A percentile compares a stretch with the other conserved stretches of the same genome.
Evolutionary conservation across 2,888 invertebrate species (phyloP).

Genomic region (Dastarcus helophoroides): DNA sequence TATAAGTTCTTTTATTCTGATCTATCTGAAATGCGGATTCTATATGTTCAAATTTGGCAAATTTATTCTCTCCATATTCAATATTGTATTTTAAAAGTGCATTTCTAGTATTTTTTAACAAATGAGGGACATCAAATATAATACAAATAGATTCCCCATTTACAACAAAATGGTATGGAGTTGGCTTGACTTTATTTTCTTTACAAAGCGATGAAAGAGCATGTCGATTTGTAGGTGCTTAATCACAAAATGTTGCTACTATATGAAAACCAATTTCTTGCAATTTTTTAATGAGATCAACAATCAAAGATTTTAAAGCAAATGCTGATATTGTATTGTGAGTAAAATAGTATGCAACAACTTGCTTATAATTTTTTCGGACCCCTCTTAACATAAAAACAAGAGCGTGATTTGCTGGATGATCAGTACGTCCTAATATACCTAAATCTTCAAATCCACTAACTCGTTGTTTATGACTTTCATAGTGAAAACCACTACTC

Average conservation of each 20-base stretch:
- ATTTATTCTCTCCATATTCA: conserved; percentile 6
- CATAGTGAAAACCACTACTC: conserved; percentile 13
- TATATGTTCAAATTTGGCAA: conserved; percentile 11
- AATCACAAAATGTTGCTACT: conserved; percentile 16
- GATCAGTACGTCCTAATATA: conserved; percentile 9
- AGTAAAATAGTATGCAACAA: conserved; percentile 14
- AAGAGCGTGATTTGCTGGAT: conserved; percentile 15
- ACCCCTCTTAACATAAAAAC: conserved; percentile 18
- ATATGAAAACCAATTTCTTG: conserved; percentile 13
- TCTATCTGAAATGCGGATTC: conserved; percentile 8
- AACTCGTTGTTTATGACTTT: conserved; percentile 9
- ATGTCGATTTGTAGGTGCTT: conserved; percentile 14
- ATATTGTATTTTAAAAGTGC: conserved; percentile 8
- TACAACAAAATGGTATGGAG: conserved; percentile 8
- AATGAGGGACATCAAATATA: conserved; percentile 13
- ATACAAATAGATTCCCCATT: conserved; percentile 7
- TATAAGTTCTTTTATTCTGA: conserved; percentile 8
- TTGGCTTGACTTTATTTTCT: conserved; percentile 1
- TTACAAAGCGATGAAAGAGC: conserved; percentile 7
- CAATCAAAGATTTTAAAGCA: conserved; percentile 11
- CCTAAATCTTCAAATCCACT: conserved; percentile 18
- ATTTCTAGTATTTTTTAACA: conserved; percentile 12
- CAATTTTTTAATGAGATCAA: conserved; percentile 11
- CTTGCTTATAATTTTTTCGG: conserved; percentile 15
- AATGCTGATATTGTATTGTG: conserved; percentile 10